Evolutionary conservation across 2,888 invertebrate genomes (phyloP), one percentile per base, ranked within the genome.

Genomic region (Oscheius onirici): DNA sequence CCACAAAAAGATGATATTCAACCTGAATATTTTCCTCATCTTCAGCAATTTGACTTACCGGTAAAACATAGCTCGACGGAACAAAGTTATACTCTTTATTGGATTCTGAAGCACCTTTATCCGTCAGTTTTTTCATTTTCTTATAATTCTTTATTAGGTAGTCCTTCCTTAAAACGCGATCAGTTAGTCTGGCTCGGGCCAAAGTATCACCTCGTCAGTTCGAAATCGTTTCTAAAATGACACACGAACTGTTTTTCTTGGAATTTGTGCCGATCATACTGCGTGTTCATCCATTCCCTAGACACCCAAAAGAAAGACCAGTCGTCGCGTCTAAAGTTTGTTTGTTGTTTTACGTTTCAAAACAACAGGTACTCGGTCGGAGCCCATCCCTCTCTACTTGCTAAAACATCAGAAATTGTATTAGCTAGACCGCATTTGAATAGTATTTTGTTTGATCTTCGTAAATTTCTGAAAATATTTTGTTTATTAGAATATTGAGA

Each of bases 261-360:
- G 73, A 89, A 88, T 80, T 88, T 89, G 77, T 87, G 88, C 69
- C 89, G 86, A 81, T 90, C 89, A 81, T 89, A 90, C 74, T 88
- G 86, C 57, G 87, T 90, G 83, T 88, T 88, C 72, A 91, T 88
- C 87, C 91, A 90, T 73, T 89, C 89, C 61, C 90, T 88, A 66
- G 91, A 91, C 86, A 91, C 91, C 91, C 91, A 91, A 86, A 89
- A 91, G 63, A 91, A 88, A 71, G 91, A 89, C 91, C 91, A 91
- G 57, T 89, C 89, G 44, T 89, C 89, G 63, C 89, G 89, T 58
- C 85, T 84, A 44, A 46, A 63, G 17, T n/a, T 17, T 63, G 15
- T 24, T 15, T 28, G 26, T 11, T 34, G 17, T 26, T 52, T 57
- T 40, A 24, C 13, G 17, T 20, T 46, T 65, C 26, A 17, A 52